phyloP scores from a whole-genome alignment of 2,113 vertebrate genomes.

The Zonotrichia leucophrys region DNA sequence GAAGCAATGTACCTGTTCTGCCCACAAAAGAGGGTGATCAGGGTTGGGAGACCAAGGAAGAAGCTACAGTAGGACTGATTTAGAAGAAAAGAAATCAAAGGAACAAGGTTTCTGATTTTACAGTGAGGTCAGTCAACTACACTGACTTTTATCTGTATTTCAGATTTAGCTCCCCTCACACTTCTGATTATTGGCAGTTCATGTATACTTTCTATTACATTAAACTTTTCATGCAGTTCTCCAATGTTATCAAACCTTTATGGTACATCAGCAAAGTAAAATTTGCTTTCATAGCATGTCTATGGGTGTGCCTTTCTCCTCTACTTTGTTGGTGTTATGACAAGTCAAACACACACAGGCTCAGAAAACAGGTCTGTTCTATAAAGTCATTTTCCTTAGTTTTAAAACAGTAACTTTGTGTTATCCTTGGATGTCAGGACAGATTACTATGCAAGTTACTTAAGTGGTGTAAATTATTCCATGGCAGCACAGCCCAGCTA shows the following conservation, averaged over 20 bases:
- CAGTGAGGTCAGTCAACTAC: not conserved
- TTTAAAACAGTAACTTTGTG: not conserved
- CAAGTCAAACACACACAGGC: not conserved
- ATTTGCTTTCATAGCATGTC: not conserved
- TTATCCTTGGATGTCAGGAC: not conserved
- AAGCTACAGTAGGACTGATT: not conserved
- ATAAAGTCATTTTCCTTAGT: not conserved
- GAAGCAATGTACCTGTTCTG: not conserved
- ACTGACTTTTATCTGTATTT: not conserved
- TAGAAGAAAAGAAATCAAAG: not conserved
- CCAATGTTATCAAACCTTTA: not conserved
- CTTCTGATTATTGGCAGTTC: not conserved
- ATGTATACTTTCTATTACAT: not conserved
- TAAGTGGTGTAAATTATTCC: not conserved
- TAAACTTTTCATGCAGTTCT: not conserved
- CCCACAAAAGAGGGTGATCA: not conserved
- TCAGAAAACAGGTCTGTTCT: not conserved
- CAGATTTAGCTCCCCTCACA: not conserved
- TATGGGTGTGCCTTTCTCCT: not conserved
- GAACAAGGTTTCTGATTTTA: not conserved
- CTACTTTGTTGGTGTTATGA: not conserved
- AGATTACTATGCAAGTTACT: not conserved
- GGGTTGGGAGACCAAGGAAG: not conserved
- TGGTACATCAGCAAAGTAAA: not conserved
- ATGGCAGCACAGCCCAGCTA: not conserved